A percentile compares a stretch with the other conserved stretches of the same genome.
Conservation (phyloP, 2,113 vertebrate species). For the Paedocypris sp. region DNA sequence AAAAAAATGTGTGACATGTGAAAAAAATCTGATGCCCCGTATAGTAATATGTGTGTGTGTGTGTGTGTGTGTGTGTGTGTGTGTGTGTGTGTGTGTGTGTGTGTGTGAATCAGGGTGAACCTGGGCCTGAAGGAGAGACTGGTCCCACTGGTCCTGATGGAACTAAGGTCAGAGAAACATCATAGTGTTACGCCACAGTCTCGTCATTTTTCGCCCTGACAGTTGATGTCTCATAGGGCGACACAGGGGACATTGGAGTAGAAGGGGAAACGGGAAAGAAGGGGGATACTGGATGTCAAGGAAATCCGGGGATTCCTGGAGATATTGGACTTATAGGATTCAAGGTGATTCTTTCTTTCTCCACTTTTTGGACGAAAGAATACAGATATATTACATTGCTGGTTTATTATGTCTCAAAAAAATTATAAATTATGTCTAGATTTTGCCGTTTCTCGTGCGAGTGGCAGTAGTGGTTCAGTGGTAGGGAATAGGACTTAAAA, state of each 20-base stretch:
- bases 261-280: constrained; percentile 78
- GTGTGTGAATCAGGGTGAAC: constrained; percentile 67
- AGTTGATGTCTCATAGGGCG: constrained; percentile 63
- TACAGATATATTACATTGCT: too few species aligned
- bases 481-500: too few species aligned
- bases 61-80: too few species aligned
- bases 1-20: too few species aligned
- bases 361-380: background rate
- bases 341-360: constrained; percentile 64
- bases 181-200: background rate
- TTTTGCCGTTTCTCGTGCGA: too few species aligned
- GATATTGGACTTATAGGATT: constrained; percentile 75
- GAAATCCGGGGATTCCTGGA: constrained; percentile 73
- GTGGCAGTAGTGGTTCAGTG: too few species aligned
- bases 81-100: background rate
- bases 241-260: constrained; percentile 76
- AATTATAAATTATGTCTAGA: too few species aligned
- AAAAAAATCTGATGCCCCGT: too few species aligned
- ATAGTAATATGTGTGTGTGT: too few species aligned
- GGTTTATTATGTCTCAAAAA: too few species aligned
- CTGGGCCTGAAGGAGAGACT: constrained; percentile 77
- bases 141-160: constrained; percentile 72
- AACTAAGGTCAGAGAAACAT: constrained; percentile 64
- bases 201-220: background rate
- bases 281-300: constrained; percentile 74